Evolutionary conservation across 2,113 vertebrate species (phyloP).

Genomic region (Petrocephalus microphthalmus): DNA sequence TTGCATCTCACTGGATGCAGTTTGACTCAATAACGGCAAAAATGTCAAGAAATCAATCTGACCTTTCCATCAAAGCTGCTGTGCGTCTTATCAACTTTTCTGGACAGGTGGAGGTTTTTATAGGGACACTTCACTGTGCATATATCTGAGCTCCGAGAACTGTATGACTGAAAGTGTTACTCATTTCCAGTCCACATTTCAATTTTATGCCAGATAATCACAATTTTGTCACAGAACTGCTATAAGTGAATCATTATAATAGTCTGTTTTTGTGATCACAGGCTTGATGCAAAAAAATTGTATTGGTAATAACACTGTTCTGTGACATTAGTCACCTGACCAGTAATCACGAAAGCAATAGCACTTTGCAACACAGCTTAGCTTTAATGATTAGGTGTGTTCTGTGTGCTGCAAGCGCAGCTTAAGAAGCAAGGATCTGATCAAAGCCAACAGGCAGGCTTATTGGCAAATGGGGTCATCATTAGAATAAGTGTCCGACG

Average conservation of each 20-base stretch:
- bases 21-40: background rate
- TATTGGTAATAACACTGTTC: background rate
- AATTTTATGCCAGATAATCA: background rate
- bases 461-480: background rate
- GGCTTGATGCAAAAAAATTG: background rate
- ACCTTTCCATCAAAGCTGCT: background rate
- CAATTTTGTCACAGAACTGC: background rate
- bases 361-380: background rate
- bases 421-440: background rate
- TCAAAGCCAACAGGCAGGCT: background rate
- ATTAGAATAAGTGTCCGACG: background rate
- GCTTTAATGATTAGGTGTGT: background rate
- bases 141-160: background rate
- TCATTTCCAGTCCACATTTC: background rate
- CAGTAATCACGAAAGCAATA: background rate
- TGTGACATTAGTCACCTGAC: background rate
- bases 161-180: background rate
- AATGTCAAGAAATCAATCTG: background rate
- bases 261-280: background rate
- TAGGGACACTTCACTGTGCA: background rate
- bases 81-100: background rate
- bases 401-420: background rate
- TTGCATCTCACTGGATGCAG: background rate
- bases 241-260: background rate
- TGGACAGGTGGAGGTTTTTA: background rate